Percentiles rank a stretch among this genome's conserved stretches.
Evolutionary conservation across 2,113 vertebrate species (phyloP).

Genomic region (Podiceps cristatus): DNA sequence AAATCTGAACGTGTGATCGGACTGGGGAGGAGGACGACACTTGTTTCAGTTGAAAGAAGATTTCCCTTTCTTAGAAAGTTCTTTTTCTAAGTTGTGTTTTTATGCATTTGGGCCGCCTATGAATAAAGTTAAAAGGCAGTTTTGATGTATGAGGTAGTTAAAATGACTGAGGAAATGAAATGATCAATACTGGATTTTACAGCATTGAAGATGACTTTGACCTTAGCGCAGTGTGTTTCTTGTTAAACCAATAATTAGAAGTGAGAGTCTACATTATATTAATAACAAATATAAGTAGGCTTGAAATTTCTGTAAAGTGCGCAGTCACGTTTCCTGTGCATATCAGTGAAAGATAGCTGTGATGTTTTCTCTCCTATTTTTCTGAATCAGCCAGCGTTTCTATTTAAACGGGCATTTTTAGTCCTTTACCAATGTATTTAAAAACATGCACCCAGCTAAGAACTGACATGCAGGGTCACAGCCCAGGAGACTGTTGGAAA

Average conservation of each 20-base stretch:
- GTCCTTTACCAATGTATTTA: neutral
- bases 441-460: neutral
- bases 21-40: neutral
- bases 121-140: neutral
- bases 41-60: neutral
- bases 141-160: neutral
- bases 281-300: neutral
- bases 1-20: neutral
- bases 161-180: neutral
- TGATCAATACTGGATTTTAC: neutral
- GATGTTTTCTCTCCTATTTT: neutral
- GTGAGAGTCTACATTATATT: neutral
- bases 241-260: neutral
- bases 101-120: neutral
- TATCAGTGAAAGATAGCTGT: neutral
- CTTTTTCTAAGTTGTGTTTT: neutral
- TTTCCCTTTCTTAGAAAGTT: neutral
- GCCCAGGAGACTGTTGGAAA: neutral
- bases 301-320: neutral
- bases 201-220: slow-evolving; percentile 1
- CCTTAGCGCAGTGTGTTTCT: neutral
- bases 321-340: neutral
- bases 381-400: neutral
- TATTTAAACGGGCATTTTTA: neutral
- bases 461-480: neutral